Conservation (phyloP, 2,113 vertebrate species). For the Epinephelus moara region DNA sequence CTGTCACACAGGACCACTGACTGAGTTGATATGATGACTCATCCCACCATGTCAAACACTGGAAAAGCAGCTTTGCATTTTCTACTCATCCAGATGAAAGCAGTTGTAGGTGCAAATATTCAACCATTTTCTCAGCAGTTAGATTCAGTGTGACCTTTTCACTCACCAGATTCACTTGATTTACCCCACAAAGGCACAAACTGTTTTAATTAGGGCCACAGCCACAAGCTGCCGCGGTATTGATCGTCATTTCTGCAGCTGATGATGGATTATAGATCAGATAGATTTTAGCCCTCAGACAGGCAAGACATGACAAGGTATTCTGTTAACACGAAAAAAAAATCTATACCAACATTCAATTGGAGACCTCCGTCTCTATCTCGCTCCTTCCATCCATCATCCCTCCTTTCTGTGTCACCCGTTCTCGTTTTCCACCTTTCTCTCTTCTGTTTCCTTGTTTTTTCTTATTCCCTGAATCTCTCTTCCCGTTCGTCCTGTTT, state of each 20-base stretch:
- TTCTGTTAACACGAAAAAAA: slow-evolving; percentile 63
- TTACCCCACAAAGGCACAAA: slow-evolving; percentile 1
- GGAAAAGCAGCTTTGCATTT: slow-evolving; percentile 15
- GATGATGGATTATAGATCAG: slow-evolving; percentile 59
- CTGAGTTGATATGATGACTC: background rate
- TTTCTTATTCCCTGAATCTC: background rate
- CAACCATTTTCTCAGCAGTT: background rate
- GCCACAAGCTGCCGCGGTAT: slow-evolving; percentile 30
- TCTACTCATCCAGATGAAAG: background rate
- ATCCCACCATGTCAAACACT: background rate
- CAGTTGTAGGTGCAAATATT: background rate
- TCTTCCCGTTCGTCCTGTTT: background rate
- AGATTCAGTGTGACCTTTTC: background rate
- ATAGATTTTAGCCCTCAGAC: slow-evolving; percentile 59
- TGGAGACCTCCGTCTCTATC: slow-evolving; percentile 14
- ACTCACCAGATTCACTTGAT: slow-evolving; percentile 6
- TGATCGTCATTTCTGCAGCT: slow-evolving; percentile 47
- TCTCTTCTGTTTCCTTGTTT: no score
- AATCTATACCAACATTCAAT: slow-evolving; percentile 58
- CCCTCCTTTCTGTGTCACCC: background rate
- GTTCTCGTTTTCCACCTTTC: background rate
- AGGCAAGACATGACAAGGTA: slow-evolving; percentile 56
- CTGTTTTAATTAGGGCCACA: slow-evolving; percentile 30
- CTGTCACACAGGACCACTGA: background rate
- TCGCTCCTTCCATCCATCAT: slow-evolving; percentile 45